Percentiles rank a stretch among this genome's conserved stretches.
These are phyloP conservation scores for Meloidogyne floridensis DNA, from an alignment of 1,140 invertebrate genomes.

Conservation along the genomic window DNA sequence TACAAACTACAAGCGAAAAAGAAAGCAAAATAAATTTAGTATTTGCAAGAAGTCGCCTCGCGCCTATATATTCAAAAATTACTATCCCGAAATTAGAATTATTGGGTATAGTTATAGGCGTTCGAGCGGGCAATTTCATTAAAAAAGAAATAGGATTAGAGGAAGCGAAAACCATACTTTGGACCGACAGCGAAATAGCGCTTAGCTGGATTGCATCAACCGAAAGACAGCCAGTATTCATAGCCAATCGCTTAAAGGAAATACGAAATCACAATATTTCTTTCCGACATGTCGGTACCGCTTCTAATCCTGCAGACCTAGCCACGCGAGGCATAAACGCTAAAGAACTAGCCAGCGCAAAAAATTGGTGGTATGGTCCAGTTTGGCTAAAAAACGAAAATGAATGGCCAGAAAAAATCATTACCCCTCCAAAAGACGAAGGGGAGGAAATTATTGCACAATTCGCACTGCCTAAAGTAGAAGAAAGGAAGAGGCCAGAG, in stretches of 20 bases:
- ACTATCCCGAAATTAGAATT: slow-evolving; percentile 21
- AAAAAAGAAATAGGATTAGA: background rate
- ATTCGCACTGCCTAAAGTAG: background rate
- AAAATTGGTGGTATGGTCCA: slow-evolving; percentile 8
- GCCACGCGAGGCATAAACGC: background rate
- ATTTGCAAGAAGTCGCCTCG: slow-evolving; percentile 5
- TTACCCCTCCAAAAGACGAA: background rate
- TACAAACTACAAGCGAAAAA: background rate
- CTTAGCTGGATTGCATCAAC: background rate
- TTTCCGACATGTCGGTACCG: background rate
- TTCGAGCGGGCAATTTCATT: background rate
- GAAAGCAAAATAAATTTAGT: background rate
- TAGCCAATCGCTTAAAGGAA: background rate
- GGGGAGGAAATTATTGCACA: background rate
- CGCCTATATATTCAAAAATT: slow-evolving; percentile 4
- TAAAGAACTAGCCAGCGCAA: background rate
- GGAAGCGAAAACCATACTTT: background rate
- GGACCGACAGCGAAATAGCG: slow-evolving; percentile 17
- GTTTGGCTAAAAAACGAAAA: background rate
- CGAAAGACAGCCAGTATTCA: background rate
- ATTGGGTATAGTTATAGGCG: background rate
- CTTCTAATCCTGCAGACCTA: background rate
- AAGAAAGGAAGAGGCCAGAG: background rate
- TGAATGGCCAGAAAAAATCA: background rate
- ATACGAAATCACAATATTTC: background rate